Conservation (phyloP, 2,797 vertebrate genomes). For the Etheostoma perlongum region DNA sequence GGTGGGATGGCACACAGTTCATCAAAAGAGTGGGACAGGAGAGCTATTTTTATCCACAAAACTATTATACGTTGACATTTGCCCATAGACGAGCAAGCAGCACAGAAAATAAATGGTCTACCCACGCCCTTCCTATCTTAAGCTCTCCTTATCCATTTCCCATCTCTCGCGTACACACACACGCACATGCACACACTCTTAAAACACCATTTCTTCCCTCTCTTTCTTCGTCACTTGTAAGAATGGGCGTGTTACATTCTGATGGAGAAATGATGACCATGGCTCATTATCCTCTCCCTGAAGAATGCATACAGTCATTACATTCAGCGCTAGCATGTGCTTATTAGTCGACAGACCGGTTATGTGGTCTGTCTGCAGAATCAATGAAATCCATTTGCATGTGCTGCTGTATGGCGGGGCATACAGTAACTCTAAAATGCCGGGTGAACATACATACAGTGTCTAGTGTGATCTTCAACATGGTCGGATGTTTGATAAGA, state of each 20-base stretch:
- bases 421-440: constrained; percentile 30
- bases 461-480: constrained; percentile 21
- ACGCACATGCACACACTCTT: constrained; percentile 63
- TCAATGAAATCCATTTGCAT: constrained; percentile 57
- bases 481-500: constrained; percentile 37
- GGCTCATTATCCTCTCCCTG: constrained; percentile 84
- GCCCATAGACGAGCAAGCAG: constrained; percentile 53
- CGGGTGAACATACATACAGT: constrained; percentile 27
- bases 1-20: constrained; percentile 60
- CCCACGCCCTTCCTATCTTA: constrained; percentile 19
- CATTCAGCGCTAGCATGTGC: constrained; percentile 81
- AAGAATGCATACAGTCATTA: constrained; percentile 73
- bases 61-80: constrained; percentile 46
- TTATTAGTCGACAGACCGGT: constrained; percentile 55
- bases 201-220: constrained; percentile 17
- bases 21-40: constrained; percentile 41
- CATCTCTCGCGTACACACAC: constrained; percentile 40
- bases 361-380: constrained; percentile 31
- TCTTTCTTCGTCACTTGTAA: constrained; percentile 11
- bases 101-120: constrained; percentile 48
- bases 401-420: constrained; percentile 4
- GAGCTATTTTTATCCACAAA: constrained; percentile 57
- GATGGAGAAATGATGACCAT: constrained; percentile 79
- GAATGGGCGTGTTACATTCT: constrained; percentile 72
- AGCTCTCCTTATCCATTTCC: constrained; percentile 35